A percentile compares a stretch with the other conserved stretches of the same genome.
Conservation (phyloP, 2,888 invertebrate genomes). For the Mythimna pallens region DNA sequence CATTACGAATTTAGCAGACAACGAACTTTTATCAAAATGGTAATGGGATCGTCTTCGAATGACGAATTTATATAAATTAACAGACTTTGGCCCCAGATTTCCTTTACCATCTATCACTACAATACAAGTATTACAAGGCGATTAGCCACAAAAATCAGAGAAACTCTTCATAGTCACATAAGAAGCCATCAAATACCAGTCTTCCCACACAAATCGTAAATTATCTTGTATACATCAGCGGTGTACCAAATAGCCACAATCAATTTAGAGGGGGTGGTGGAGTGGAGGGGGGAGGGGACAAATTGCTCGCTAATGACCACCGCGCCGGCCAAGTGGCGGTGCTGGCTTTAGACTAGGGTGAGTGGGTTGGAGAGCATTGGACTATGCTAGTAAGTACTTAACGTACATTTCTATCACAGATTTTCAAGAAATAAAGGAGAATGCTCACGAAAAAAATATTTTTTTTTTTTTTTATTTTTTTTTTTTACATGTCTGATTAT, state of each 20-base stretch:
- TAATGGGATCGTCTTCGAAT: too few species aligned
- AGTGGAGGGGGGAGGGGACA: slow-evolving; percentile 73
- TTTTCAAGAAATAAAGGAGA: too few species aligned
- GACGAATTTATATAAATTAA: too few species aligned
- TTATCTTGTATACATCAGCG: slow-evolving; percentile 62
- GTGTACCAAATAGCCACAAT: slow-evolving; percentile 80
- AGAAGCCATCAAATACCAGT: slow-evolving; percentile 9
- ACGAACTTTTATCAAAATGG: too few species aligned
- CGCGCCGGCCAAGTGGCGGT: slow-evolving; percentile 59
- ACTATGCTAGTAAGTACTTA: background rate
- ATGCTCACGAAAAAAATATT: too few species aligned
- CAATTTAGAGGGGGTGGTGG: slow-evolving; percentile 79
- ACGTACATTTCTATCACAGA: too few species aligned
- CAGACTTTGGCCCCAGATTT: too few species aligned
- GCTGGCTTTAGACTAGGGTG: slow-evolving; percentile 65
- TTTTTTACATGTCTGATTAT: too few species aligned
- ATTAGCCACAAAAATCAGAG: background rate
- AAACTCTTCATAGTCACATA: background rate
- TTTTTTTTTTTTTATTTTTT: too few species aligned
- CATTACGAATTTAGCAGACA: too few species aligned
- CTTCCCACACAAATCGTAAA: slow-evolving; percentile 56
- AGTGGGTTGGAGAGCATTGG: slow-evolving; percentile 3
- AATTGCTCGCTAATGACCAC: slow-evolving; percentile 85
- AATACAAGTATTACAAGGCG: background rate
- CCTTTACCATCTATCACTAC: background rate